These are phyloP conservation scores for Mamestra configurata DNA, from an alignment of 1,140 invertebrate species.

Conservation along the genomic window DNA sequence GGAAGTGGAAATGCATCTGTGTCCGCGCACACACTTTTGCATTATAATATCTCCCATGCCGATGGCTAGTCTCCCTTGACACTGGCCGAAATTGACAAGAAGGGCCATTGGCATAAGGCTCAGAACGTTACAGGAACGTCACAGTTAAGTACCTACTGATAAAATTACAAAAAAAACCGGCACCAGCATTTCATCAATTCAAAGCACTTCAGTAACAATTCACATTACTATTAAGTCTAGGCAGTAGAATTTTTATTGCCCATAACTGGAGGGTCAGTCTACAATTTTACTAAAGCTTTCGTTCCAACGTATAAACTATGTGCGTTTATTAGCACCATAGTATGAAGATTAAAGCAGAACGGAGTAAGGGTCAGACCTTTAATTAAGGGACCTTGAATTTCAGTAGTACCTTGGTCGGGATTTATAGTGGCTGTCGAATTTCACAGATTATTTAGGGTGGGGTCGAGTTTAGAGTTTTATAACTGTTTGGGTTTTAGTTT, in stretches of 20 bases:
- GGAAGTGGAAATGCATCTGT: no score
- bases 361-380: constrained; percentile 61
- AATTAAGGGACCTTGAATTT: constrained; percentile 73
- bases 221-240: background rate
- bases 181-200: background rate
- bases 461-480: background rate
- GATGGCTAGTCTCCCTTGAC: no score
- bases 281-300: constrained; percentile 14
- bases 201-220: background rate
- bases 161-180: no score
- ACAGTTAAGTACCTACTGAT: no score
- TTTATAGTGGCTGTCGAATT: constrained; percentile 61
- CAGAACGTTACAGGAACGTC: no score
- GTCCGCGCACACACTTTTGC: no score
- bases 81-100: no score
- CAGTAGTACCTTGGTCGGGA: constrained; percentile 52
- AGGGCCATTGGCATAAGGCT: no score
- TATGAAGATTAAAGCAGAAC: constrained; percentile 73
- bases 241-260: constrained; percentile 44
- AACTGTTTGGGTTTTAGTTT: background rate
- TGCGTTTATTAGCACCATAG: constrained; percentile 65
- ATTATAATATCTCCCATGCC: no score
- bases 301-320: constrained; percentile 55
- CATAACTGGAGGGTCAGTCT: constrained; percentile 29
- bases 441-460: constrained; percentile 26